These are phyloP conservation scores for Lacerta viridis DNA, from an alignment of 2,797 vertebrate species.

Conservation along the genomic window DNA sequence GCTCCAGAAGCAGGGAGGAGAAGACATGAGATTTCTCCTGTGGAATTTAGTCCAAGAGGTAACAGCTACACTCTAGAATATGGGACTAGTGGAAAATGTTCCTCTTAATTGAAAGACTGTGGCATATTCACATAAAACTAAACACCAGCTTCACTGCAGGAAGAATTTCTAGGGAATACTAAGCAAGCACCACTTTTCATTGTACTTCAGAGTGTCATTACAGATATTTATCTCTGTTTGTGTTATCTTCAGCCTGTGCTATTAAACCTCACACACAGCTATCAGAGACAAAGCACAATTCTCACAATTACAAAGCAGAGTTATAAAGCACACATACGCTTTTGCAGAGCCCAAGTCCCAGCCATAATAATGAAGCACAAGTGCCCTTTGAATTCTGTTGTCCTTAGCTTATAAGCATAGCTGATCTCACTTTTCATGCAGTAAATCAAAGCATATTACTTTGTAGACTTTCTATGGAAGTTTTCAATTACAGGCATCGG, in stretches of 20 bases:
- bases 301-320: conserved; percentile 25
- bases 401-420: conserved; percentile 52
- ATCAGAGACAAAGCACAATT: conserved; percentile 63
- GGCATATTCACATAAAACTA: conserved; percentile 59
- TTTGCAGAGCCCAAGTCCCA: conserved; percentile 5
- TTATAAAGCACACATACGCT: conserved; percentile 15
- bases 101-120: conserved; percentile 48
- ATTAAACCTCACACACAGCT: conserved; percentile 24
- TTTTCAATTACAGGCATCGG: conserved; percentile 44
- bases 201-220: conserved; percentile 22
- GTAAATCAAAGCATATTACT: conserved; percentile 51
- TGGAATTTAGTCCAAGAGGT: neutral
- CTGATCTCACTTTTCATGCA: conserved; percentile 48
- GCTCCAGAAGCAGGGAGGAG: neutral
- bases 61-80: neutral
- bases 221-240: conserved; percentile 47
- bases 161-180: conserved; percentile 52
- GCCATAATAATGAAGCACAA: conserved; percentile 21
- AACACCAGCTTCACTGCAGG: conserved; percentile 45
- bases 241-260: conserved; percentile 10
- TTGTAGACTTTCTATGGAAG: conserved; percentile 20
- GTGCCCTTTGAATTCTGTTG: conserved; percentile 42
- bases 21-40: neutral
- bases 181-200: conserved; percentile 35
- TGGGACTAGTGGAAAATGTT: neutral